These are phyloP conservation scores for Tetrao urogallus DNA, from an alignment of 2,113 vertebrate species.

Conservation along the genomic window DNA sequence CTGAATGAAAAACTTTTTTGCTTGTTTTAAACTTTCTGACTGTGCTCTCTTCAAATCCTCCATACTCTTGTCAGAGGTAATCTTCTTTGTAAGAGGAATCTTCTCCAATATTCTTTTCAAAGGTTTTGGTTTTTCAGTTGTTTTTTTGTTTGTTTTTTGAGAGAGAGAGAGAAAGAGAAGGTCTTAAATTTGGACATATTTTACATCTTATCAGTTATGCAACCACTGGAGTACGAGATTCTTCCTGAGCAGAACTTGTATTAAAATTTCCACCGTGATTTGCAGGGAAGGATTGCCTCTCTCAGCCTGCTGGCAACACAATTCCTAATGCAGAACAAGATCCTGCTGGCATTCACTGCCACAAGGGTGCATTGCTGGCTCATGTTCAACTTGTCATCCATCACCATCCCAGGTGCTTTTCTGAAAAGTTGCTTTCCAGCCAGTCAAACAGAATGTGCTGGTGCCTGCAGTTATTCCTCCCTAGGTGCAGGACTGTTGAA, in stretches of 20 bases:
- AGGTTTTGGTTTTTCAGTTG: not conserved
- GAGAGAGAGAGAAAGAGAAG: not conserved
- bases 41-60: not conserved
- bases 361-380: conserved; percentile 32
- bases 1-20: not conserved
- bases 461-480: not conserved
- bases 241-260: not conserved
- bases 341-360: not conserved
- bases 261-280: not conserved
- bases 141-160: not conserved
- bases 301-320: not conserved
- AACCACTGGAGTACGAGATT: not conserved
- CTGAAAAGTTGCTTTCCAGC: not conserved
- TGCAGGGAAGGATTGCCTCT: not conserved
- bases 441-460: not conserved
- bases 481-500: not conserved
- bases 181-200: not conserved
- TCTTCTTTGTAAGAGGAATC: not conserved
- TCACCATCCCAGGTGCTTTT: not conserved
- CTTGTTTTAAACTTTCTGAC: not conserved
- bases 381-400: not conserved
- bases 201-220: not conserved
- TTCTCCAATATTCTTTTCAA: not conserved
- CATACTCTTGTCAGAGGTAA: not conserved
- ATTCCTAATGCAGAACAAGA: not conserved